Percentiles rank a stretch among this genome's conserved stretches.
These are phyloP conservation scores for Drosophila leontia DNA, from an alignment of 1,140 invertebrate genomes.

Conservation along the genomic window DNA sequence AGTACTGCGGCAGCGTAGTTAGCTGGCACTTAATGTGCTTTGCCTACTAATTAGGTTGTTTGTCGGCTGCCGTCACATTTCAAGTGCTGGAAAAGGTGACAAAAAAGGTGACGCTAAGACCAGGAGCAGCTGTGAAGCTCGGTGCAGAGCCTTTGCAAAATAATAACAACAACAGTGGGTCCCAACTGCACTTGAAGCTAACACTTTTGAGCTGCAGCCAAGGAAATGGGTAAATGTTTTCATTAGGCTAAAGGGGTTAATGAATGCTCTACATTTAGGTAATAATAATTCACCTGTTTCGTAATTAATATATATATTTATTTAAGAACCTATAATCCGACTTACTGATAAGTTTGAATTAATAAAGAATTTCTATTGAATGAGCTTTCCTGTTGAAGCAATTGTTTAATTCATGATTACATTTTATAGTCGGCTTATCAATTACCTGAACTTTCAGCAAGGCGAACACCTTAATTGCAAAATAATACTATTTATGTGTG, in stretches of 20 bases:
- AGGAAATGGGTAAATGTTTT: constrained; percentile 21
- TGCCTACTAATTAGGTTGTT: constrained; percentile 82
- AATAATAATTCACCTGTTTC: not conserved
- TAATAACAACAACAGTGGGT: constrained; percentile 27
- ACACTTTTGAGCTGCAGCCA: constrained; percentile 60
- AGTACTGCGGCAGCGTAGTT: constrained; percentile 73
- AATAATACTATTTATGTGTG: constrained; percentile 30
- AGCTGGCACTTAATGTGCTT: constrained; percentile 78
- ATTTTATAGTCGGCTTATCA: constrained; percentile 4
- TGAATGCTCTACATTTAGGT: not conserved
- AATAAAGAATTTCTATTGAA: not conserved
- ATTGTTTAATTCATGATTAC: constrained; percentile 1
- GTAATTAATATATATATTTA: not conserved
- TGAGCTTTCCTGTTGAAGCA: not conserved
- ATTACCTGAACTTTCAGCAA: not conserved
- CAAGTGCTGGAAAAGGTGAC: constrained; percentile 75
- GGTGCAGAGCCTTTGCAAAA: constrained; percentile 29
- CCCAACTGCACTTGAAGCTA: constrained; percentile 60
- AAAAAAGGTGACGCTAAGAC: constrained; percentile 36
- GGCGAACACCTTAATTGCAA: constrained; percentile 17
- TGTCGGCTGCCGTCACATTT: constrained; percentile 67
- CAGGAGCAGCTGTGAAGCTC: constrained; percentile 35
- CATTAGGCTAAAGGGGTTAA: constrained; percentile 6
- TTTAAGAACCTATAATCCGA: not conserved
- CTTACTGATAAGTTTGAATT: not conserved